These are phyloP conservation scores for Abscondita cerata DNA, from an alignment of 2,888 invertebrate genomes.

Conservation along the genomic window DNA sequence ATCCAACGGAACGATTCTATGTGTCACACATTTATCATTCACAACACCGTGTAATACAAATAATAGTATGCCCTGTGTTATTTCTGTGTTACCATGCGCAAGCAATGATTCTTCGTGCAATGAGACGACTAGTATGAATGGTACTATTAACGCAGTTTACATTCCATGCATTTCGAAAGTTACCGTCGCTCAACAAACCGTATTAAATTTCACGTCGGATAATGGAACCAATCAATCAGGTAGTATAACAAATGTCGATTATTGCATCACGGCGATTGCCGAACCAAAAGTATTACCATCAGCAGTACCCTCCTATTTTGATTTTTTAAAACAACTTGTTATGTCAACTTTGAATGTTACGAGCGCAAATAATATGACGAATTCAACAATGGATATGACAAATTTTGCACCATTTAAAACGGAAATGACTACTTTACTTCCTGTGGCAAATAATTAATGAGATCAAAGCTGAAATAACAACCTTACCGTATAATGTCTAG, in stretches of 20 bases:
- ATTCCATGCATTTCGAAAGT: conserved; percentile 53
- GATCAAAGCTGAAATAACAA: conserved; percentile 4
- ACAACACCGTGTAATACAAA: conserved; percentile 51
- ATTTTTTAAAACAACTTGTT: neutral
- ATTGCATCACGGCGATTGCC: conserved; percentile 28
- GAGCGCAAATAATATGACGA: neutral
- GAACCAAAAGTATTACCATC: conserved; percentile 21
- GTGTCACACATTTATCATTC: conserved; percentile 51
- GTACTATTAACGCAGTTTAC: conserved; percentile 44
- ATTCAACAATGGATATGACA: neutral
- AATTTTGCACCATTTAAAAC: neutral
- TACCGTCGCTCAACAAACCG: conserved; percentile 6
- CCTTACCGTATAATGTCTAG: neutral
- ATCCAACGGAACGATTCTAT: conserved; percentile 55
- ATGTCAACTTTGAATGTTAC: neutral
- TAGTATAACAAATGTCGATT: conserved; percentile 3
- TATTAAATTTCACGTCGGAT: neutral
- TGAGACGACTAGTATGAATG: conserved; percentile 35
- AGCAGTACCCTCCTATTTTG: neutral
- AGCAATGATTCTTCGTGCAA: conserved; percentile 50
- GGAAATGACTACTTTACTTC: conserved; percentile 1
- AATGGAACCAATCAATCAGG: neutral
- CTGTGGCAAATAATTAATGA: neutral
- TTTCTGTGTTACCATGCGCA: conserved; percentile 50
- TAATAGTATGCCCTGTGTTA: conserved; percentile 47